Base-by-base conservation (phyloP, 2,888 invertebrate genomes). In the Cenopis cana region DNA sequence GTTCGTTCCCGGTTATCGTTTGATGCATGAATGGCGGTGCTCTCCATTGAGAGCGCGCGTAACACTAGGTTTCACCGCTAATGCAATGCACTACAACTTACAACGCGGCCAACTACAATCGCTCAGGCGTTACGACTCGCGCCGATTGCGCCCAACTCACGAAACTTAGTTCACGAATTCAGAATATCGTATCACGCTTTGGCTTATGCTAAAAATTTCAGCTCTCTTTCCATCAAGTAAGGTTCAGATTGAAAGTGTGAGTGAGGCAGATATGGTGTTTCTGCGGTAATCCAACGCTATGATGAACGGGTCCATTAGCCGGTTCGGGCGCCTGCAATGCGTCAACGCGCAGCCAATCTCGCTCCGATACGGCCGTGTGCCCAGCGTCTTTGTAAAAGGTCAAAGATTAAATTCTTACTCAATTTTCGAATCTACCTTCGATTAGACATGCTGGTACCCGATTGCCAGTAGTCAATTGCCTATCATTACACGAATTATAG, bases 291-390 rank as follows among this genome's bases (percentile, higher is more conserved):
- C 18, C 6, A 36, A 38, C 38, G 20, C 36, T 38, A 81, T 86
- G 80, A 86, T 89, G 87, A 91, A 90, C 89, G 90, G 83, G 82
- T 87, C 87, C 84, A 84, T 84, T 84, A 84, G 82, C 82, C 79
- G 80, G 81, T 76, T 80, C 73, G 77, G 78, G 69, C 75, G 76
- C 75, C 80, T 83, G 82, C 83, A 85, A 78, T 82, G 82, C 82
- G 81, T 78, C 82, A 81, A 72, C 64, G 61, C 65, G 38, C 6
- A 12, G 75, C 52, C 49, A 41, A 29, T 67, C 64, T 50, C 18
- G 38, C 60, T n/a, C 24, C 41, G 33, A 61, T 46, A 68, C 36
- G 18, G 61, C 29, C 52, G 33, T 54, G 20, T 71, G 67, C 50
- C 60, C 36, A 41, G 24, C 57, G 55, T 59, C 66, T 70, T 65